Percentiles rank a stretch among this genome's conserved stretches.
Conservation (phyloP, 2,888 invertebrate genomes). For the Ectropis crepuscularia region DNA sequence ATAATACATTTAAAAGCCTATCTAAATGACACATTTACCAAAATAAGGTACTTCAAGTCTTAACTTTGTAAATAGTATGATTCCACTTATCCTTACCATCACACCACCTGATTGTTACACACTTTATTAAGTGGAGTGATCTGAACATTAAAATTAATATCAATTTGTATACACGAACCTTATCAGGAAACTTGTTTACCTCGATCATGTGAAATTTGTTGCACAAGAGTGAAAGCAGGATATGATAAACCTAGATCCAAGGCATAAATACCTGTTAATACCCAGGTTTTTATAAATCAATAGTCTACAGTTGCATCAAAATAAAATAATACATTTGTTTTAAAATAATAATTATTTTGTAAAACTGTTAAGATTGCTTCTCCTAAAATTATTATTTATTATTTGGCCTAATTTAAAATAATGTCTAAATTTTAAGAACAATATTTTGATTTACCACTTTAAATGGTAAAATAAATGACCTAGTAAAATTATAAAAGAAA, state of each 20-base stretch:
- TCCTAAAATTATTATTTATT: neutral
- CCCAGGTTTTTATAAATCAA: too few relatives aligned
- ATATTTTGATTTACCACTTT: too few relatives aligned
- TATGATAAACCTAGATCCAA: conserved; percentile 11
- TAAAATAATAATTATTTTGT: too few relatives aligned
- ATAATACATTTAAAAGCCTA: too few relatives aligned
- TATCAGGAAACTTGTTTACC: conserved; percentile 35
- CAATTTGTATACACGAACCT: neutral
- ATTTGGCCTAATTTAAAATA: neutral
- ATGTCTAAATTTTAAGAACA: too few relatives aligned
- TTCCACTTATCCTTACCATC: too few relatives aligned
- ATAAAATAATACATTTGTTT: neutral
- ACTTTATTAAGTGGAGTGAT: neutral
- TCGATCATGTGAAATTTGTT: conserved; percentile 43
- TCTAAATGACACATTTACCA: too few relatives aligned
- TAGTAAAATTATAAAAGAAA: conserved; percentile 12
- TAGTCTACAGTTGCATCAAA: too few relatives aligned
- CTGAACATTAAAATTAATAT: neutral
- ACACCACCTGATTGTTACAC: neutral
- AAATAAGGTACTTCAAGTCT: too few relatives aligned
- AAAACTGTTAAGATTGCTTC: too few relatives aligned
- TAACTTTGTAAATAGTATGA: too few relatives aligned
- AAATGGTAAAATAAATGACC: neutral
- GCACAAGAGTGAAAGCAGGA: conserved; percentile 57
- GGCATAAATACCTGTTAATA: conserved; percentile 4